phyloP scores from a whole-genome alignment of 1,140 invertebrate species.

The Aphis craccivora region DNA sequence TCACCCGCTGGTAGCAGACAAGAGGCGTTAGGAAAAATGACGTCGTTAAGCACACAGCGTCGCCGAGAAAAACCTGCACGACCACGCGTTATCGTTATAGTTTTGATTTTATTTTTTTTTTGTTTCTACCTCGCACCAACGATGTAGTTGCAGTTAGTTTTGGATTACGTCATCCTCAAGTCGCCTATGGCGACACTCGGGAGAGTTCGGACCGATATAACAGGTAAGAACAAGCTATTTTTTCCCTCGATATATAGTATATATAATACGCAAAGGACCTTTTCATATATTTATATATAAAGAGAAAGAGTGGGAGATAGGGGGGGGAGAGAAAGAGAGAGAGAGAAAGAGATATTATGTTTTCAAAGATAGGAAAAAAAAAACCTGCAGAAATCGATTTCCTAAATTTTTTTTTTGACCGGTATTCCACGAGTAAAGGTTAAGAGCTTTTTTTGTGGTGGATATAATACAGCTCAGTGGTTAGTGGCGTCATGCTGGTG shows the following conservation, averaged over 20 bases:
- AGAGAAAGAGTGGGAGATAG: not conserved
- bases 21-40: conserved; percentile 49
- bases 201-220: not conserved
- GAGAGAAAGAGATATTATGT: not conserved
- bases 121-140: not conserved
- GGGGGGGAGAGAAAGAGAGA: too few species aligned
- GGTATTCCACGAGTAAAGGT: not conserved
- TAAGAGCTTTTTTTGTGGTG: not conserved
- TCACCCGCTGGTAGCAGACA: conserved; percentile 37
- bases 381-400: not conserved
- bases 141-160: conserved; percentile 20
- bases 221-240: not conserved
- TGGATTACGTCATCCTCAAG: not conserved
- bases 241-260: not conserved
- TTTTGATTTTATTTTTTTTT: conserved; percentile 51
- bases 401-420: not conserved
- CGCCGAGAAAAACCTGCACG: not conserved
- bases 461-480: not conserved
- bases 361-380: not conserved
- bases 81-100: conserved; percentile 37
- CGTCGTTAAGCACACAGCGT: conserved; percentile 48
- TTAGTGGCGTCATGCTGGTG: not conserved
- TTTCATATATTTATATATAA: not conserved
- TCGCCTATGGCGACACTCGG: conserved; percentile 3
- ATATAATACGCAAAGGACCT: not conserved